Evolutionary conservation across 2,797 vertebrate species (phyloP).

Genomic region (Lophura swinhoii): DNA sequence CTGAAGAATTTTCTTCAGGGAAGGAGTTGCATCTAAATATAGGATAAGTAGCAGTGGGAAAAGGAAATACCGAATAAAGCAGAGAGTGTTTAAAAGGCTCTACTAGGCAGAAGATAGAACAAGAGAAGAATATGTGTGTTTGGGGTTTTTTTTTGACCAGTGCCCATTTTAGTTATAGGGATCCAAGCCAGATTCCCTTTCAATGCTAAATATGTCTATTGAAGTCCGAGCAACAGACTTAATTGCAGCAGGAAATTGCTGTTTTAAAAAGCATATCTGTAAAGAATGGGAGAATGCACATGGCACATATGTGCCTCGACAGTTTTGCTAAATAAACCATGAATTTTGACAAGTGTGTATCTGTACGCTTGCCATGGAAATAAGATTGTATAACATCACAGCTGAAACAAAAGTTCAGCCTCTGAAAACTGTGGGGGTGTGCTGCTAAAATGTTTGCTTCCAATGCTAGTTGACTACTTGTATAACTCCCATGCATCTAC

Average conservation of each 20-base stretch:
- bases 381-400: constrained; percentile 70
- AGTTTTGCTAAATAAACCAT: constrained; percentile 67
- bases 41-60: not conserved
- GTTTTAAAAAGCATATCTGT: constrained; percentile 39
- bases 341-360: constrained; percentile 61
- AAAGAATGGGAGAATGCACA: constrained; percentile 63
- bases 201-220: constrained; percentile 26
- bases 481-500: constrained; percentile 43
- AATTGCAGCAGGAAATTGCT: constrained; percentile 48
- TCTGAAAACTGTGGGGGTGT: constrained; percentile 62
- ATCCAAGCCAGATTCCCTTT: not conserved
- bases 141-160: not conserved
- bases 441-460: constrained; percentile 67
- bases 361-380: constrained; percentile 72
- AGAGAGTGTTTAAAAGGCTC: not conserved
- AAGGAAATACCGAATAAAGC: not conserved
- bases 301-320: constrained; percentile 27
- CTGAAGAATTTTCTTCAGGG: not conserved
- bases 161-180: not conserved
- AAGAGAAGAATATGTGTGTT: not conserved
- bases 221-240: constrained; percentile 38
- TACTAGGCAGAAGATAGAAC: not conserved
- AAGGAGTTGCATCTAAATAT: not conserved
- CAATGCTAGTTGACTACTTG: constrained; percentile 63
- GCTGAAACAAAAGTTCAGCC: constrained; percentile 68